phyloP scores from a whole-genome alignment of 2,797 vertebrate species.

The Ctenopoma multispine region DNA sequence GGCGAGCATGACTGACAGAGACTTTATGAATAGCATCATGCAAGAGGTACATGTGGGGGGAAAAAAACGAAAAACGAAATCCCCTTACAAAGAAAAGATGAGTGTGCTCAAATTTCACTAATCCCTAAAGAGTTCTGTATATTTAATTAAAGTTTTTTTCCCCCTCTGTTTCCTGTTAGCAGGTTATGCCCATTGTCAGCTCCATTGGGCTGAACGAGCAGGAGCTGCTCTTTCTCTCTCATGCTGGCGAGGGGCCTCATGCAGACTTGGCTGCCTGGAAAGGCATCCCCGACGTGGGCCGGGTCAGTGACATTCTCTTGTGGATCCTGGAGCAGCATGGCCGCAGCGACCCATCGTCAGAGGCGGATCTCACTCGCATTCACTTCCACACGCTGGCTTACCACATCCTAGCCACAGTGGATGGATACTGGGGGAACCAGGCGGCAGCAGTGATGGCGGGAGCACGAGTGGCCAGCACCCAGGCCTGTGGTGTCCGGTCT shows the following conservation, averaged over 20 bases:
- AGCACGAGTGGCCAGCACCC: slow-evolving; percentile 90
- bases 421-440: slow-evolving; percentile 96
- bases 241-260: slow-evolving; percentile 90
- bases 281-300: slow-evolving; percentile 90
- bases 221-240: slow-evolving; percentile 96
- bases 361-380: slow-evolving; percentile 91
- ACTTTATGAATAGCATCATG: slow-evolving; percentile 94
- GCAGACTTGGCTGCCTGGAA: slow-evolving; percentile 87
- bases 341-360: slow-evolving; percentile 68
- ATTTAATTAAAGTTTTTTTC: slow-evolving; percentile 42
- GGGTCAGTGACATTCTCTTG: slow-evolving; percentile 94
- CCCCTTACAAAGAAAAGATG: background rate
- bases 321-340: slow-evolving; percentile 93
- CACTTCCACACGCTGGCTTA: slow-evolving; percentile 98
- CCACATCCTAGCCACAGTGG: slow-evolving; percentile 93
- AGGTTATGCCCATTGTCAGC: slow-evolving; percentile 94
- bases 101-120: slow-evolving; percentile 12
- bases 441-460: slow-evolving; percentile 91
- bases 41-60: slow-evolving; percentile 93
- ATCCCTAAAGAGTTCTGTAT: background rate
- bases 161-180: slow-evolving; percentile 86
- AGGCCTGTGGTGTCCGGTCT: slow-evolving; percentile 89
- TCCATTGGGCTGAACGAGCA: slow-evolving; percentile 98
- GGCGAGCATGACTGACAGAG: slow-evolving; percentile 96
- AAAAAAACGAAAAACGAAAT: too few relatives aligned